A percentile compares a stretch with the other conserved stretches of the same genome.
Evolutionary conservation across 2,888 invertebrate genomes (phyloP).

Genomic region (Drosophila formosana): DNA sequence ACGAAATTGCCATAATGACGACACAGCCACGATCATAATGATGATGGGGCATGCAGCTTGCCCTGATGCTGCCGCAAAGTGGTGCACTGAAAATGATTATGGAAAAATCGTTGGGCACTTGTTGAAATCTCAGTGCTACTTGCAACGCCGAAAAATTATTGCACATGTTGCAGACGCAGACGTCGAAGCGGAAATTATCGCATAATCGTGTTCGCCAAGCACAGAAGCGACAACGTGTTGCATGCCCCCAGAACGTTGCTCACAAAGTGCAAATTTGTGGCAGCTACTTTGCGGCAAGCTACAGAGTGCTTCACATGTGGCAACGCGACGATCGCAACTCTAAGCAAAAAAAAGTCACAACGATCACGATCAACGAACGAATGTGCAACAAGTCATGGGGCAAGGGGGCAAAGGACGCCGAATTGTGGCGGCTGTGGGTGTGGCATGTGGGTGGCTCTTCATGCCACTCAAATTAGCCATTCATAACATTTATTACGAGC

Average conservation of each 20-base stretch:
- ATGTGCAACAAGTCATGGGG: too few species aligned
- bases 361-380: slow-evolving; percentile 60
- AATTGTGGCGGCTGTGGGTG: slow-evolving; percentile 16
- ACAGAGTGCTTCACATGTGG: slow-evolving; percentile 29
- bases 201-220: slow-evolving; percentile 56
- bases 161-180: slow-evolving; percentile 59
- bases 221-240: slow-evolving; percentile 57
- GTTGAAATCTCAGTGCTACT: slow-evolving; percentile 69
- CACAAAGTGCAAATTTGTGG: slow-evolving; percentile 74
- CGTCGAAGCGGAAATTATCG: slow-evolving; percentile 57
- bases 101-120: slow-evolving; percentile 67
- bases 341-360: slow-evolving; percentile 52
- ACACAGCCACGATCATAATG: slow-evolving; percentile 48
- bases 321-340: slow-evolving; percentile 17
- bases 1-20: slow-evolving; percentile 82
- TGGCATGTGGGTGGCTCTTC: slow-evolving; percentile 18
- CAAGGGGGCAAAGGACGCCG: not conserved
- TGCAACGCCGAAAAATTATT: slow-evolving; percentile 41
- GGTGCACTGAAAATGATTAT: slow-evolving; percentile 60
- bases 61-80: not conserved
- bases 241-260: slow-evolving; percentile 56
- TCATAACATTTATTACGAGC: slow-evolving; percentile 16
- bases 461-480: slow-evolving; percentile 46
- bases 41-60: slow-evolving; percentile 12
- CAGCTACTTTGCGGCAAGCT: slow-evolving; percentile 43